Conservation (phyloP, 2,113 vertebrate species). For the Diadophis punctatus region DNA sequence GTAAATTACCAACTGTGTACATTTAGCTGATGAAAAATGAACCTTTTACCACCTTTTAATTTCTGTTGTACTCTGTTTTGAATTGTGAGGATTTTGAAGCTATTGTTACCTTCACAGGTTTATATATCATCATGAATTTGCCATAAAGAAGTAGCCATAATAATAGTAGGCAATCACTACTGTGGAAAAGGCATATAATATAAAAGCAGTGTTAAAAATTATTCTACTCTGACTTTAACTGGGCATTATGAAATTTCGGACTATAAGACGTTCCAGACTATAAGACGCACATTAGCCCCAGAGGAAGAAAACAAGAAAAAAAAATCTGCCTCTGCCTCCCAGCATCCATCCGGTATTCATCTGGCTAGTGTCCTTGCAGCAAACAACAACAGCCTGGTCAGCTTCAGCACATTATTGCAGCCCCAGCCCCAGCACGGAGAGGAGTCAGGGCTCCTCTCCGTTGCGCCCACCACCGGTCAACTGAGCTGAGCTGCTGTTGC, state of each 20-base stretch:
- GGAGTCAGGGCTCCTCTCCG: too few relatives aligned
- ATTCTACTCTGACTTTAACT: slow-evolving; percentile 50
- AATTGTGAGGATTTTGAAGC: slow-evolving; percentile 12
- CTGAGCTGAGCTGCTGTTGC: too few relatives aligned
- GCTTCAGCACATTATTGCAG: too few relatives aligned
- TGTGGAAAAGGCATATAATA: slow-evolving; percentile 40
- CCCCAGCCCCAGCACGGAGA: too few relatives aligned
- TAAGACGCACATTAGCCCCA: too few relatives aligned
- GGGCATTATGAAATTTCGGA: slow-evolving; percentile 47
- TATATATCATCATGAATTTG: slow-evolving; percentile 58
- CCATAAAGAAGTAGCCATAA: slow-evolving; percentile 51
- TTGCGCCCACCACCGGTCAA: too few relatives aligned
- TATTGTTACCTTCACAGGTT: slow-evolving; percentile 52
- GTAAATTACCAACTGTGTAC: slow-evolving; percentile 9
- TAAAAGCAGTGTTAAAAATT: slow-evolving; percentile 34
- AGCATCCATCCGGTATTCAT: too few relatives aligned
- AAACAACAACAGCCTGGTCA: too few relatives aligned
- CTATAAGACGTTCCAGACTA: too few relatives aligned
- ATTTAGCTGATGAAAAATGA: slow-evolving; percentile 22
- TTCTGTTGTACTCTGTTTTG: neutral
- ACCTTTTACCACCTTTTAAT: slow-evolving; percentile 16
- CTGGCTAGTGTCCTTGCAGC: too few relatives aligned
- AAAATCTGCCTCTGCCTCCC: too few relatives aligned
- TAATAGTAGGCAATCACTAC: slow-evolving; percentile 61
- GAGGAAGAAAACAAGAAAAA: too few relatives aligned